A percentile compares a stretch with the other conserved stretches of the same genome.
phyloP scores from a whole-genome alignment of 2,888 invertebrate genomes.

The Hydriomena furcata region DNA sequence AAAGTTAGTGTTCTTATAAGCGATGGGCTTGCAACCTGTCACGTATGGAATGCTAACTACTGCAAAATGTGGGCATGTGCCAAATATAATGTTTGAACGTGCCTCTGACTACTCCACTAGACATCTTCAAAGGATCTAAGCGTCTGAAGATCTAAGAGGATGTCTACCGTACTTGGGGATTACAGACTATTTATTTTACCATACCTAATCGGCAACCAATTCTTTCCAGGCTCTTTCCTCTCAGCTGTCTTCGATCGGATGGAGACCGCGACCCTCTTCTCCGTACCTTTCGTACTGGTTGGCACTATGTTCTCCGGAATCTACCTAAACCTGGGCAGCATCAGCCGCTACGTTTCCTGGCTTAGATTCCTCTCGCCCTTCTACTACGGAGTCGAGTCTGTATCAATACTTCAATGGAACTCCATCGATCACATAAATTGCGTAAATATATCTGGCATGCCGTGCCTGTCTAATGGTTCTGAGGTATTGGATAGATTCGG shows the following conservation, averaged over 20 bases:
- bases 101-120: too few species aligned
- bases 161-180: too few species aligned
- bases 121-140: too few species aligned
- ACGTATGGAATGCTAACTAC: too few species aligned
- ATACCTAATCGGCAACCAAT: slow-evolving; percentile 40
- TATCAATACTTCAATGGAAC: slow-evolving; percentile 88
- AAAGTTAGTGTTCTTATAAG: too few species aligned
- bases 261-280: slow-evolving; percentile 87
- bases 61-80: too few species aligned
- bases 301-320: slow-evolving; percentile 89
- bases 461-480: slow-evolving; percentile 85
- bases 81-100: too few species aligned
- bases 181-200: slow-evolving; percentile 7
- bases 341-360: slow-evolving; percentile 83
- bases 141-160: too few species aligned
- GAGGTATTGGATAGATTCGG: slow-evolving; percentile 86
- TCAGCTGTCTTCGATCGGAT: slow-evolving; percentile 89
- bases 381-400: slow-evolving; percentile 88
- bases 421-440: slow-evolving; percentile 86
- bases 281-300: slow-evolving; percentile 88
- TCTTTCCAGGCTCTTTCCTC: slow-evolving; percentile 84
- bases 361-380: slow-evolving; percentile 88
- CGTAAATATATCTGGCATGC: slow-evolving; percentile 80
- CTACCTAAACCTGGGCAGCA: slow-evolving; percentile 85
- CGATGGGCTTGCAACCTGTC: too few species aligned